Base-by-base conservation (phyloP, 2,113 vertebrate species). In the Mustela lutreola region DNA sequence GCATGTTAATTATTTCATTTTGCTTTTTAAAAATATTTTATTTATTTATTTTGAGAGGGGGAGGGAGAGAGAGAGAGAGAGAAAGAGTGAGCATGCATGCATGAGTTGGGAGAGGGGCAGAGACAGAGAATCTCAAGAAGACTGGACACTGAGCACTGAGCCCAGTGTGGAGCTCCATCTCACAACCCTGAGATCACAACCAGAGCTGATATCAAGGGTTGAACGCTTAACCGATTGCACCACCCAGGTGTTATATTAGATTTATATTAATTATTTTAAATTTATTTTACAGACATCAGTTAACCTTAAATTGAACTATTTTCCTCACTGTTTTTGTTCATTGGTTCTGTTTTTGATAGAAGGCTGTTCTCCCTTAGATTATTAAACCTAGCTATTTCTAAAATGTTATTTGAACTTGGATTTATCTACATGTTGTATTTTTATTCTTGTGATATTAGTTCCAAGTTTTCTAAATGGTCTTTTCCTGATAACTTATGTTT, bases 401-500 rank as follows among this genome's bases (percentile, higher is more conserved):
- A 95, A 85, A 79, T 75, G 14, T 53, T 70, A 79, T 71, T 92
- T 78, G 33, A 91, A 81, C n/a, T 85, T 81, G 15, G 92, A 60
- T 16, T 3, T 65, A 16, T 36, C 0, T 92, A 19, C 39, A 33
- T 33, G 18, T 33, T 82, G 1, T 78, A 73, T 83, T 62, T 93
- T 90, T 93, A 18, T 28, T 22, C 4, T 93, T 6, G 33, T 80
- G 10, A 86, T 62, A 45, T 42, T 94, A 81, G 33, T 63, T 81
- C 24, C 7, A 65, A 26, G 22, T 84, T 97, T 91, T 84, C 70
- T 78, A 81, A 89, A 21, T 75, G 86, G 36, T 76, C 2, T 92
- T 85, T 94, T 63, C 31, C 16, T 94, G 84, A 39, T 65, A 91
- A 93, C 91, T 94, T 95, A 78, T 39, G 11, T 70, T 97, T 84